Conservation (phyloP, 2,888 invertebrate genomes). For the Andrena flavipes region DNA sequence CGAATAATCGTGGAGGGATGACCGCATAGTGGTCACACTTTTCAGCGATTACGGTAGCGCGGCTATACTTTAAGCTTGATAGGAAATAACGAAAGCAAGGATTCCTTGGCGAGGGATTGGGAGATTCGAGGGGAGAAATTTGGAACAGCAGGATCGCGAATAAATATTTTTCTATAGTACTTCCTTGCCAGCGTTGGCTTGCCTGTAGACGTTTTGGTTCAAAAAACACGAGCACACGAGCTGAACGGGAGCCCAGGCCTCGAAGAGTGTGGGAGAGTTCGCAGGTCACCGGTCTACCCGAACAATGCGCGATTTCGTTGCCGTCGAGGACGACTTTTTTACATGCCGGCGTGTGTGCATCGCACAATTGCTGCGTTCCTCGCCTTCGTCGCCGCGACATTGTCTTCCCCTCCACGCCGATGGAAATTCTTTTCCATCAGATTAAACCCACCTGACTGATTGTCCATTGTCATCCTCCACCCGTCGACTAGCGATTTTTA, state of each 20-base stretch:
- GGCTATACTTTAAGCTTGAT: not conserved
- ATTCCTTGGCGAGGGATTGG: too few species aligned
- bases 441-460: slow-evolving; percentile 21
- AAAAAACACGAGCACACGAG: slow-evolving; percentile 33
- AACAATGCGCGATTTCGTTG: slow-evolving; percentile 79
- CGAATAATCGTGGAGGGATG: slow-evolving; percentile 19
- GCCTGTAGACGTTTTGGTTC: slow-evolving; percentile 40
- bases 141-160: not conserved
- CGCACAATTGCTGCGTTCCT: slow-evolving; percentile 58
- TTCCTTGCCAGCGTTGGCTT: not conserved
- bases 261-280: slow-evolving; percentile 81
- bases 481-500: slow-evolving; percentile 8
- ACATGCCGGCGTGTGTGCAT: slow-evolving; percentile 44
- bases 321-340: slow-evolving; percentile 70
- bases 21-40: slow-evolving; percentile 18
- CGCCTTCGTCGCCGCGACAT: slow-evolving; percentile 43
- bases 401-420: slow-evolving; percentile 29
- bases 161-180: slow-evolving; percentile 40
- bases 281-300: slow-evolving; percentile 80
- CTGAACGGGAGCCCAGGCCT: slow-evolving; percentile 22
- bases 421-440: slow-evolving; percentile 26
- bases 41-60: not conserved
- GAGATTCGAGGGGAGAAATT: too few species aligned
- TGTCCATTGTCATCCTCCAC: slow-evolving; percentile 27
- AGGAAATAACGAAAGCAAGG: too few species aligned